Conservation (phyloP, 2,888 invertebrate species). For the Rugalucina vietnamica region DNA sequence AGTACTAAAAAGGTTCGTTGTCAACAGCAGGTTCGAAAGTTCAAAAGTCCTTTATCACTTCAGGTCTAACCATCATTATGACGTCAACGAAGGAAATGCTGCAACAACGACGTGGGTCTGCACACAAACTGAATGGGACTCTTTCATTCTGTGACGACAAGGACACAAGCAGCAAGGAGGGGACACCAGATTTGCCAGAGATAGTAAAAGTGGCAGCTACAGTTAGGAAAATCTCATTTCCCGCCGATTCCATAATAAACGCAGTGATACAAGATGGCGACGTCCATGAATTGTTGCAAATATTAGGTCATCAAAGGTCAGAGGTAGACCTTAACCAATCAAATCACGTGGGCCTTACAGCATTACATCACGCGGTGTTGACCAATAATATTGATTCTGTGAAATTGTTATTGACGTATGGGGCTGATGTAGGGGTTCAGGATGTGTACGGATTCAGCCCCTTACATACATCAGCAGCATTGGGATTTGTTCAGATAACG, state of each 20-base stretch:
- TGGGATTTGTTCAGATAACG: conserved; percentile 77
- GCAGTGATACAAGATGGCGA: conserved; percentile 80
- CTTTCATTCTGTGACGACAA: background rate
- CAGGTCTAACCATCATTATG: too few relatives aligned
- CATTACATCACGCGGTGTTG: conserved; percentile 78
- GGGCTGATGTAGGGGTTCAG: conserved; percentile 75
- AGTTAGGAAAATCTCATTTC: conserved; percentile 71
- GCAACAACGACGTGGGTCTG: too few relatives aligned
- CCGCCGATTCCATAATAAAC: conserved; percentile 76
- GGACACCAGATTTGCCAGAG: background rate
- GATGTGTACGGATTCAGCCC: conserved; percentile 79
- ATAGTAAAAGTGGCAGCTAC: background rate
- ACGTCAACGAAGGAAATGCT: too few relatives aligned
- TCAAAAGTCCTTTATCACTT: too few relatives aligned
- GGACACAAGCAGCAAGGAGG: background rate
- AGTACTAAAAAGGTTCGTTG: too few relatives aligned
- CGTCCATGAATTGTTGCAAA: conserved; percentile 70
- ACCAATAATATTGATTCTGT: conserved; percentile 79
- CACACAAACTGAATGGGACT: background rate
- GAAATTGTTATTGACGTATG: conserved; percentile 74
- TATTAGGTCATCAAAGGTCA: conserved; percentile 60
- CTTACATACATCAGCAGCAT: conserved; percentile 78
- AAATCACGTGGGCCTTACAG: conserved; percentile 78
- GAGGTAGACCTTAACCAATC: conserved; percentile 74
- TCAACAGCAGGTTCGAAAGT: too few relatives aligned